Evolutionary conservation across 2,888 invertebrate genomes (phyloP).

Genomic region (Neelides folsomi): DNA sequence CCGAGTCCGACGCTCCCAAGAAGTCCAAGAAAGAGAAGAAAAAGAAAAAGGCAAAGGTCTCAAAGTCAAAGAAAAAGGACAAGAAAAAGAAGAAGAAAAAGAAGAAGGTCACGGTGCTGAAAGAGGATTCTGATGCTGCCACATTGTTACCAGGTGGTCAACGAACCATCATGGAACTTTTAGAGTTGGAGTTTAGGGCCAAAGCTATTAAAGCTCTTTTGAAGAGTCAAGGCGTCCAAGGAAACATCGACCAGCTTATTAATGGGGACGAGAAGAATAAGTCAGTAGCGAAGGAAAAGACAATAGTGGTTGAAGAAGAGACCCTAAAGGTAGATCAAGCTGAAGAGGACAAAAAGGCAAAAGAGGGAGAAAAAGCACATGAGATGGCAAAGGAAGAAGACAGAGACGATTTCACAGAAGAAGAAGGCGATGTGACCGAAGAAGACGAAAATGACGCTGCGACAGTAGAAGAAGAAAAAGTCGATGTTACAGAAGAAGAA

Average conservation of each 20-base stretch:
- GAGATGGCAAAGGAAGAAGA: neutral
- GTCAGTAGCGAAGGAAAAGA: too few species aligned
- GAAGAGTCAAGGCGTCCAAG: slow-evolving; percentile 34
- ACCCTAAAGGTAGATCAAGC: too few species aligned
- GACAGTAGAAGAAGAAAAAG: neutral
- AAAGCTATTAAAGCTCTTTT: slow-evolving; percentile 41
- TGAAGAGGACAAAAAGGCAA: slow-evolving; percentile 9
- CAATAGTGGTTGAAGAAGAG: too few species aligned
- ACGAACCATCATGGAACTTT: slow-evolving; percentile 37
- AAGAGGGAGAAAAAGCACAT: slow-evolving; percentile 4
- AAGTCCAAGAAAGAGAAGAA: too few species aligned
- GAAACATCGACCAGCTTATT: slow-evolving; percentile 14
- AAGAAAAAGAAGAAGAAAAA: too few species aligned
- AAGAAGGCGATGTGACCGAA: neutral
- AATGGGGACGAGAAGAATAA: slow-evolving; percentile 3
- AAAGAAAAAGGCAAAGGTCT: too few species aligned
- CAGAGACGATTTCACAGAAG: neutral
- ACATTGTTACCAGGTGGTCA: neutral
- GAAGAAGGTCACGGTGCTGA: too few species aligned
- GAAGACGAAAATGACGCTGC: neutral
- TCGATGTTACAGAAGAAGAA: neutral
- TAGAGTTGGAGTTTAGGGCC: slow-evolving; percentile 42
- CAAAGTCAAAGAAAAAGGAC: too few species aligned
- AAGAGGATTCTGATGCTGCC: too few species aligned
- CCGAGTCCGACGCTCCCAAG: too few species aligned